Evolutionary conservation across 35 echinoderm and acorn worm species (phyloP), one percentile per base, ranked within the genome.

Genomic region (Stichopus chloronotus): DNA sequence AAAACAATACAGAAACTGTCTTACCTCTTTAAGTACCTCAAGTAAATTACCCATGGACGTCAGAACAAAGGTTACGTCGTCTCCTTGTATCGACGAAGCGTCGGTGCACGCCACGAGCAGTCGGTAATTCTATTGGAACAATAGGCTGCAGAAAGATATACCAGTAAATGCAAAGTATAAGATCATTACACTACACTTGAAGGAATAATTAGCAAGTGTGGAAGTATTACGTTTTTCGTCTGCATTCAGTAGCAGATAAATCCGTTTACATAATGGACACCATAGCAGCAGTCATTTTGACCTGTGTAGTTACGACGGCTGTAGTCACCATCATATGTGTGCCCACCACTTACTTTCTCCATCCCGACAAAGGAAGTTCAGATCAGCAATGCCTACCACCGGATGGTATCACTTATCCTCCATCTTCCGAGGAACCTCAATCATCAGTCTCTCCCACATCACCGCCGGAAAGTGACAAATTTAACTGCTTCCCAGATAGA

Each of bases 281-380:
- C 19, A 12, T 43, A 55, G 54, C 52, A 83, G 5, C 6, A 53
- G 19, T 83, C 52, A 83, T 83, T 83, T 55, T 55, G 52, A 1
- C 80, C 54, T 83, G 80, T 43, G 80, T 83, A 5, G 52, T 83
- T 5, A 83, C 80, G 55, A 14, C 80, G 6, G 80, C 52, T 17
- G 80, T 83, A 6, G 80, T 83, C 6, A 83, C 80, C 7, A 14
- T 83, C 43, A 83, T 83, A 10, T 83, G 80, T 55, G 80, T 57
- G 8, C 54, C 54, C 19, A 83, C 25, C 9, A 93, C 95, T 8
- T 96, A 93, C 87, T 96, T 96, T 86, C 79, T 93, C 8, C 95
- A 96, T 60, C 95, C 95, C 4, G 90, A 90, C 52, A 77, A 95
- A 22, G 72, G 88, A 63, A 79, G 78, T 58, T 56, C 79, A 17